Evolutionary conservation across 2,113 vertebrate species (phyloP), one percentile per base, ranked within the genome.

Genomic region (Rhinolophus ferrumequinum): DNA sequence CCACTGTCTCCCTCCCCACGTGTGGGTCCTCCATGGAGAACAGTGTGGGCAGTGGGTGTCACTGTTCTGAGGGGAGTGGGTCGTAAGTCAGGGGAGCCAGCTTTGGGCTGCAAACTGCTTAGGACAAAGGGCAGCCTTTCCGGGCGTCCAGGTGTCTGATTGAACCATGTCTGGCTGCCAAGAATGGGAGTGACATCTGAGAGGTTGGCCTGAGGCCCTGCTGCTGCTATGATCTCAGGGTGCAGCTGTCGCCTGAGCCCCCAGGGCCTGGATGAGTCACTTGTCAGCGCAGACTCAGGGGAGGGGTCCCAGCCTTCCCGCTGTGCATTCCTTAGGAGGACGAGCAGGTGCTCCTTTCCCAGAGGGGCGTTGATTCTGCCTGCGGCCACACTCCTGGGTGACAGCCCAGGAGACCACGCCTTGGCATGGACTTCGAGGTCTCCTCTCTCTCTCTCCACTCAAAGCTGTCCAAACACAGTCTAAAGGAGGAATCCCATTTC

Each of bases 1-100:
- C 50, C 21, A 4, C 5, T 2, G 16, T 24, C 30, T 16, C 35
- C 82, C 38, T 2, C 7, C 33, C 62, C n/a, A 10, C 0, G 0
- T 3, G 0, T 6, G 69, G 62, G 26, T 47, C 67, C 79, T 19
- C 0, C 8, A 30, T 16, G 35, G 47, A 47, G 56, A 82, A 47
- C 77, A 12, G 22, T 1, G 67, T n/a, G 58, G 47, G 16, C 18
- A 19, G 28, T 4, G 56, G 44, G 67, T 56, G 22, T 75, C 56
- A 18, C n/a, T 6, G 0, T 44, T 22, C 5, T 18, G 0, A 0
- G 8, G 11, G 3, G 24, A 75, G 30, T 47, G 11, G 8, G 21
- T 24, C 8, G 3, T 24, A 24, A n/a, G 73, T 44, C 30, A 7
- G 33, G 12, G 50, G 19, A 6, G 18, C 56, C 44, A 12, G n/a